Evolutionary conservation across 2,888 invertebrate species (phyloP).

Genomic region (Digitonthophagus gazella): DNA sequence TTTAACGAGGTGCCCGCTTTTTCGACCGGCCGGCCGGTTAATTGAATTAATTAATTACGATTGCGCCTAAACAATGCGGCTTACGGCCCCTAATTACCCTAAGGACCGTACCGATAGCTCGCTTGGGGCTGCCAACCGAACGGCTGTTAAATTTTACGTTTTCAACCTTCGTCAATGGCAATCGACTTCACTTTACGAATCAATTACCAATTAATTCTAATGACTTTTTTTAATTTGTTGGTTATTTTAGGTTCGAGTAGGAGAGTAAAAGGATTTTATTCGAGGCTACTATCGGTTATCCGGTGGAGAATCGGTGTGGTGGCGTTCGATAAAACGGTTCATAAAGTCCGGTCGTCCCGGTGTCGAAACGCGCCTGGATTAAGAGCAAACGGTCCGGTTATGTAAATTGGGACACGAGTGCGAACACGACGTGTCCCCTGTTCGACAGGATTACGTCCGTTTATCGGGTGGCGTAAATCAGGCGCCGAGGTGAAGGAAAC

Average conservation of each 20-base stretch:
- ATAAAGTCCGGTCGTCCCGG: constrained; percentile 12
- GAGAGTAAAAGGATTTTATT: not conserved
- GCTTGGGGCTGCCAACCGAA: not conserved
- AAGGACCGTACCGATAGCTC: not conserved
- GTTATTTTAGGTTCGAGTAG: not conserved
- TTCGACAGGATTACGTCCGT: constrained; percentile 38
- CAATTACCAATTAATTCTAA: too few species aligned
- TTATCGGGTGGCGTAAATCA: constrained; percentile 39
- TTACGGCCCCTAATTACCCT: constrained; percentile 13
- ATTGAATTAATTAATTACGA: constrained; percentile 17
- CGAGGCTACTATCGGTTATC: not conserved
- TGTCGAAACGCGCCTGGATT: constrained; percentile 19
- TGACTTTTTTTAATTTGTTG: too few species aligned
- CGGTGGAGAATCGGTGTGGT: not conserved
- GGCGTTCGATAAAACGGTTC: constrained; percentile 5
- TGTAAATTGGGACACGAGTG: constrained; percentile 40
- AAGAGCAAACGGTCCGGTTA: constrained; percentile 38
- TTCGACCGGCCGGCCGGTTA: constrained; percentile 9
- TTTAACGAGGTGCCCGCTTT: constrained; percentile 10
- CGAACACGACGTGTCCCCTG: constrained; percentile 40
- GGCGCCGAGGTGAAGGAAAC: constrained; percentile 19
- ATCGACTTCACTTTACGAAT: too few species aligned
- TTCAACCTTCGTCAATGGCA: too few species aligned
- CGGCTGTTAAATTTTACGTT: not conserved
- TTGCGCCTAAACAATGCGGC: constrained; percentile 12